These are phyloP conservation scores for Notarius lentiginosus DNA, from an alignment of 2,113 vertebrate genomes.

Conservation along the genomic window DNA sequence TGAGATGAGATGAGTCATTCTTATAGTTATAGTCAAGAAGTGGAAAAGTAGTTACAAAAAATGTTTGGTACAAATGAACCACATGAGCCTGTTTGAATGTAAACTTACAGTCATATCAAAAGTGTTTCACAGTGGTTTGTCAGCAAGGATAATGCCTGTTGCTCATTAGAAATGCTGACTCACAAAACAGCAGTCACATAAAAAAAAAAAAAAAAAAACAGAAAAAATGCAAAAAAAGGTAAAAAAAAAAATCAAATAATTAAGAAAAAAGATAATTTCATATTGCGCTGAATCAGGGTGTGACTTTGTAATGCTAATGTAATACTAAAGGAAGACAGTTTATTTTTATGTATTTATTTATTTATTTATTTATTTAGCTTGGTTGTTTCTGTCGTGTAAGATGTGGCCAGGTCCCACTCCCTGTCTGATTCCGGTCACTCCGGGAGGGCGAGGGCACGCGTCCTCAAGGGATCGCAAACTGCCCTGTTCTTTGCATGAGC, in stretches of 20 bases:
- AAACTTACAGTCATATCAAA: conserved; percentile 14
- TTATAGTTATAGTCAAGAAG: background rate
- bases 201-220: background rate
- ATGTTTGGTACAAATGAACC: background rate
- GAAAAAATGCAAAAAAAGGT: no score
- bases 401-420: background rate
- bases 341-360: background rate
- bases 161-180: conserved; percentile 14
- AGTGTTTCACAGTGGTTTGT: conserved; percentile 15
- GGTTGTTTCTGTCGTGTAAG: background rate
- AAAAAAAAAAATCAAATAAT: background rate
- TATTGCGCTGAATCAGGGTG: background rate
- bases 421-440: background rate
- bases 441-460: background rate
- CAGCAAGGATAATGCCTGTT: conserved; percentile 9
- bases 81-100: conserved; percentile 10
- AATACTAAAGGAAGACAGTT: background rate
- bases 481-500: background rate
- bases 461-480: background rate
- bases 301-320: background rate
- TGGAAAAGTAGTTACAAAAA: background rate
- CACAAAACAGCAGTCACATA: background rate
- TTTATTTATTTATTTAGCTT: background rate
- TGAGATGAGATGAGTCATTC: no score
- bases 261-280: background rate